phyloP scores from a whole-genome alignment of 2,113 vertebrate genomes.

The Bungarus multicinctus region DNA sequence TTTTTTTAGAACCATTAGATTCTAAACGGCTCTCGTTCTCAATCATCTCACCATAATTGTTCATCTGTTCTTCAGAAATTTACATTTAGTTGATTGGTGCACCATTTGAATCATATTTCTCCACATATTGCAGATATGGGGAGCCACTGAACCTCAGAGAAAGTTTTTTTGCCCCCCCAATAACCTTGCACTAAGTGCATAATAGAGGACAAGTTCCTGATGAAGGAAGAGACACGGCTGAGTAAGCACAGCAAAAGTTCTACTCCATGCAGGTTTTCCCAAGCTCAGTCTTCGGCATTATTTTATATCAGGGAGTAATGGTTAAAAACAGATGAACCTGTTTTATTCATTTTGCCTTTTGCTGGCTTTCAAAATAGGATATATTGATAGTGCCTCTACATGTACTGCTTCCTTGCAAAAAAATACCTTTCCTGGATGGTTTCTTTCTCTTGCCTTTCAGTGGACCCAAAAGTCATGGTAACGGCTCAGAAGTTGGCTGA shows the following conservation, averaged over 20 bases:
- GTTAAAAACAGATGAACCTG: not conserved
- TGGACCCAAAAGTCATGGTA: conserved; percentile 73
- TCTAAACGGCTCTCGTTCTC: not conserved
- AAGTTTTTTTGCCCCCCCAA: rapidly evolving
- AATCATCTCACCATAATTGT: not conserved
- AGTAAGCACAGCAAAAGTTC: not conserved
- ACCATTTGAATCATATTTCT: not conserved
- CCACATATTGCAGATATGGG: not conserved
- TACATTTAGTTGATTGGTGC: not conserved
- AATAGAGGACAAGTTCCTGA: not conserved
- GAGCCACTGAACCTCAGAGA: not conserved
- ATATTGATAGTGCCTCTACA: not conserved
- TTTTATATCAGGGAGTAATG: not conserved
- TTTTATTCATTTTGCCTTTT: not conserved
- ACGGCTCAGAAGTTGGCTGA: conserved; percentile 75
- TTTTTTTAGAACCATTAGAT: not conserved
- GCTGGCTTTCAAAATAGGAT: not conserved
- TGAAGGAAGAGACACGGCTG: not conserved
- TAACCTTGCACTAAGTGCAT: not conserved
- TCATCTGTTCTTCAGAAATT: not conserved
- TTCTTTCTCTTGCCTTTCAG: conserved; percentile 39
- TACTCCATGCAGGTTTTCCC: too few species aligned
- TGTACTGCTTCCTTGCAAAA: not conserved
- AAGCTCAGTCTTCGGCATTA: not conserved
- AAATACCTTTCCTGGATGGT: not conserved